Base-by-base conservation (phyloP, 2,113 vertebrate genomes). In the Pteruthius melanotis region DNA sequence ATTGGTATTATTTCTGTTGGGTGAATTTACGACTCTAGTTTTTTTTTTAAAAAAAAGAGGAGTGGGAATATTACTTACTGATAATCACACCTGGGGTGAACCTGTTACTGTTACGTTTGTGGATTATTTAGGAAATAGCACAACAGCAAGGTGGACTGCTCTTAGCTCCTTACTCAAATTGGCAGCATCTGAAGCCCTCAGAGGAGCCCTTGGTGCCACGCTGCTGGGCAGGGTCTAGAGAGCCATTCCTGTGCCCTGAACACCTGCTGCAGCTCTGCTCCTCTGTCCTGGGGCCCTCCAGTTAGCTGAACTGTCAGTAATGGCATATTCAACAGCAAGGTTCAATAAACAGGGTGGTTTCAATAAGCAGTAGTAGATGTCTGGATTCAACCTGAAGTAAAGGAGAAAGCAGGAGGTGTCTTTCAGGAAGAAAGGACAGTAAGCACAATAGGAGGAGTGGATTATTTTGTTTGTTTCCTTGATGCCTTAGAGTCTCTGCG, bases 111-210 rank as follows among this genome's bases (percentile, higher is more conserved):
- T 47, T 71, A 5, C 10, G 22, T 5, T 37, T 50, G 12, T 40
- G 39, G 60, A 24, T 50, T 66, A 47, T 45, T 65, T 54, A 50
- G 44, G 65, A 66, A n/a, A 28, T 4, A 52, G 13, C 47, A 40
- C 18, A n/a, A 26, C 6, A 50, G n/a, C 18, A 30, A 22, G n/a
- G 33, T 4, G 22, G 14, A 17, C 31, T 50, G 39, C 24, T 50
- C 20, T n/a, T 22, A 64, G 49, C 35, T 28, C 1, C 40, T 66
- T 22, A 2, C 17, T 42, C 8, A 4, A 8, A 8, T 0, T 35
- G 49, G 33, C 64, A 54, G 45, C 37, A 24, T 24, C 3, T 6
- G 57, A 39, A 31, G 59, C 6, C 4, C 0, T 2, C 33, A n/a
- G 63, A 19, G 0, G 12, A 71, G 44, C 42, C 65, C 45, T 45